A percentile compares a stretch with the other conserved stretches of the same genome.
Evolutionary conservation across 2,113 vertebrate species (phyloP).

Genomic region (Oriolus oriolus): DNA sequence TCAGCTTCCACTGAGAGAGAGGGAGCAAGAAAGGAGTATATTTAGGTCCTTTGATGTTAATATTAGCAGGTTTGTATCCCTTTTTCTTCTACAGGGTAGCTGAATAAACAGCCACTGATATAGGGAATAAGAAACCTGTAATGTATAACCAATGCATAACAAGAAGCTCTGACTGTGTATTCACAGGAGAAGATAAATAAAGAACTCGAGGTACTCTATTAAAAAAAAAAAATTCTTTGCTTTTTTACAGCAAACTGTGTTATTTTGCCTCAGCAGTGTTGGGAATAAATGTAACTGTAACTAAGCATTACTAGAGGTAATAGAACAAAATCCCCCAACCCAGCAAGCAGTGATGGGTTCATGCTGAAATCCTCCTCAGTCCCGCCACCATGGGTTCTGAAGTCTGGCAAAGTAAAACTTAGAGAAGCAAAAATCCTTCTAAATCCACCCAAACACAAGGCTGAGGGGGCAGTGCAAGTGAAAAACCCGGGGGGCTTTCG

Average conservation of each 20-base stretch:
- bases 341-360: background rate
- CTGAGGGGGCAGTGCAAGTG: background rate
- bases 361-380: background rate
- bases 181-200: background rate
- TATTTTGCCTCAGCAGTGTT: background rate
- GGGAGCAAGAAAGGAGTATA: background rate
- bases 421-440: background rate
- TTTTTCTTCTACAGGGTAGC: background rate
- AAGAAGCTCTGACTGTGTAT: background rate
- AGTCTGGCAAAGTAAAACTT: background rate
- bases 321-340: background rate
- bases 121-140: background rate
- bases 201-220: background rate
- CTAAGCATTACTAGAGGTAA: background rate
- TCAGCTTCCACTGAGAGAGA: background rate
- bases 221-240: background rate
- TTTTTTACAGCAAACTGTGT: background rate
- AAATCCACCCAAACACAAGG: background rate
- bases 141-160: background rate
- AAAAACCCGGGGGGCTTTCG: rapidly evolving
- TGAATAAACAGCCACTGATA: background rate
- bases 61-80: background rate
- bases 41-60: background rate
- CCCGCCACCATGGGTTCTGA: background rate
- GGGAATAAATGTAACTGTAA: background rate